Evolutionary conservation across 2,888 invertebrate genomes (phyloP).

Genomic region (Congeria kusceri): DNA sequence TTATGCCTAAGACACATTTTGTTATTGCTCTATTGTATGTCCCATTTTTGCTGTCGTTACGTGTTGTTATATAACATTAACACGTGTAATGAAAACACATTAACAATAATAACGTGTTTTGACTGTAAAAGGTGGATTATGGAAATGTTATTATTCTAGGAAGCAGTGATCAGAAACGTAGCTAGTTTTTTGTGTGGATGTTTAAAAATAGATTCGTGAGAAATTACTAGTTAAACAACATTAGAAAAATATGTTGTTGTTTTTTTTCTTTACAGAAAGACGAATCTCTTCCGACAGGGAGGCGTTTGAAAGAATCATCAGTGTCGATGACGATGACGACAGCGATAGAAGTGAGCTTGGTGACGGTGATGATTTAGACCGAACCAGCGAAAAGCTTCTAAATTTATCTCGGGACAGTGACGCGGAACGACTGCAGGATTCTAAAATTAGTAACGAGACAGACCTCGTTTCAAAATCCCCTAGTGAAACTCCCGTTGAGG

Average conservation of each 20-base stretch:
- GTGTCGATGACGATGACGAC: slow-evolving; percentile 71
- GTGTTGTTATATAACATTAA: no score
- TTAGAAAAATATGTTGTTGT: not conserved
- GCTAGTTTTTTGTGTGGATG: no score
- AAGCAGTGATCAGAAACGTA: no score
- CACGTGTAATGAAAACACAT: no score
- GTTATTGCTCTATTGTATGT: no score
- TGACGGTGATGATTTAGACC: slow-evolving; percentile 48
- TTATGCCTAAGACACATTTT: no score
- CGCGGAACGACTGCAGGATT: slow-evolving; percentile 16
- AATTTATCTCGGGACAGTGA: slow-evolving; percentile 31
- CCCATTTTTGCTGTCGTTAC: no score
- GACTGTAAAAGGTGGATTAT: no score
- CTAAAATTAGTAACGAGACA: slow-evolving; percentile 2
- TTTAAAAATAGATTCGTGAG: no score
- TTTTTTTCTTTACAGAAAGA: slow-evolving; percentile 34
- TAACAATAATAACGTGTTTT: no score
- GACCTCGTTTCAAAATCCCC: not conserved
- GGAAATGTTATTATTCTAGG: no score
- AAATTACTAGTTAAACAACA: no score
- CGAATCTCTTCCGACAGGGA: slow-evolving; percentile 37
- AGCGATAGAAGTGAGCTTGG: slow-evolving; percentile 62
- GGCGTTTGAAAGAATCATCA: slow-evolving; percentile 63
- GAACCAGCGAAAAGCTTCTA: slow-evolving; percentile 26
- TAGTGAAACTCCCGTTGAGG: slow-evolving; percentile 12